A percentile compares a stretch with the other conserved stretches of the same genome.
Evolutionary conservation across 2,797 vertebrate species (phyloP).

Genomic region (Phoebastria nigripes): DNA sequence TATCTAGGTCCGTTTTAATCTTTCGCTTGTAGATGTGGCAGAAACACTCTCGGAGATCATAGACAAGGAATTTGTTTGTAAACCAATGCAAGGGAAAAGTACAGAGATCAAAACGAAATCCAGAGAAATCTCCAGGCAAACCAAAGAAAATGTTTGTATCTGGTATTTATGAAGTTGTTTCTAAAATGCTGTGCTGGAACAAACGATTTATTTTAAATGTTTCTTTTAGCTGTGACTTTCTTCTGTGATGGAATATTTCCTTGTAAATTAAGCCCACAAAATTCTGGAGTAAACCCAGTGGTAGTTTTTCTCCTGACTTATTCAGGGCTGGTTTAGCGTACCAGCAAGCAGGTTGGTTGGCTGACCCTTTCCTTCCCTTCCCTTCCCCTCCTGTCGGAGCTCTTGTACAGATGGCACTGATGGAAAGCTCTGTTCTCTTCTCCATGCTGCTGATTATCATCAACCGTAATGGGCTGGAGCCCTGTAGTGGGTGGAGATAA

Average conservation of each 20-base stretch:
- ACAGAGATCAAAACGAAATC: not conserved
- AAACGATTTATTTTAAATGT: not conserved
- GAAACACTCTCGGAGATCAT: not conserved
- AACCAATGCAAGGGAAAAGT: not conserved
- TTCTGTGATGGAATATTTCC: not conserved
- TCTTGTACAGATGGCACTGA: not conserved
- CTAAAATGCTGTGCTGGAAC: not conserved
- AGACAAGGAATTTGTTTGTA: not conserved
- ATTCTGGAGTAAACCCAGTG: not conserved
- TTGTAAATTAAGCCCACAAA: not conserved
- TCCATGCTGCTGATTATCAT: not conserved
- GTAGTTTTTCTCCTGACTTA: not conserved
- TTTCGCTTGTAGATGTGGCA: not conserved
- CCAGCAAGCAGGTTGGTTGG: not conserved
- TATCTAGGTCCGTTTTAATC: not conserved
- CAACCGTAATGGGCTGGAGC: not conserved
- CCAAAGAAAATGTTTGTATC: not conserved
- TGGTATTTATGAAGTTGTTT: not conserved
- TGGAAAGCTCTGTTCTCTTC: not conserved
- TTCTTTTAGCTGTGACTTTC: not conserved
- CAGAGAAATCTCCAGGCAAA: not conserved
- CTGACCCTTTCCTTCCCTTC: not conserved
- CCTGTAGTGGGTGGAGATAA: not conserved
- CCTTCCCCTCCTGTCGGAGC: accelerated
- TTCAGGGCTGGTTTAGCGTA: not conserved